Evolutionary conservation across 30 jellyfish, hydroid and myxozoan species (phyloP).

Genomic region (Sanderia malayensis): DNA sequence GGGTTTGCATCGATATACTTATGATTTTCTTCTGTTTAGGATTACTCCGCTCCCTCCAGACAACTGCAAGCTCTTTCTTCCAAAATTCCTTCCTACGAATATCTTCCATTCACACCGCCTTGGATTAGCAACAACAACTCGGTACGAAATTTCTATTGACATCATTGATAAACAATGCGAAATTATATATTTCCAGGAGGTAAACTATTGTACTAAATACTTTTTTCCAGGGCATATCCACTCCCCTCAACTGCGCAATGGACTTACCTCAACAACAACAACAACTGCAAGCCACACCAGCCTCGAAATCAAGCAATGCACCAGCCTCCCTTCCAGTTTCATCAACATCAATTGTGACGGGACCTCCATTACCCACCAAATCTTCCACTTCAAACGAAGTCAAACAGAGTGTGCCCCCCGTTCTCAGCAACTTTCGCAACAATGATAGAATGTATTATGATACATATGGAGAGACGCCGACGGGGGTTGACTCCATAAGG

Average conservation of each 20-base stretch:
- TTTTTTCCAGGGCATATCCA: constrained; percentile 40
- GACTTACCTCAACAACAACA: constrained; percentile 14
- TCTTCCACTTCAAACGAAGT: constrained; percentile 14
- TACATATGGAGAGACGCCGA: constrained; percentile 28
- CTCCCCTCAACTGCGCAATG: constrained; percentile 29
- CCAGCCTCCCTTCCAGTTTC: too few relatives aligned
- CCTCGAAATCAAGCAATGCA: constrained; percentile 11
- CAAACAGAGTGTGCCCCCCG: constrained; percentile 39
- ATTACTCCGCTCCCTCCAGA: constrained; percentile 51
- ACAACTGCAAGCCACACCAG: too few relatives aligned
- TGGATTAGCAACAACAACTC: constrained; percentile 88
- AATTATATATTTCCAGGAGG: too few relatives aligned
- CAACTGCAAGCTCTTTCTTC: constrained; percentile 73
- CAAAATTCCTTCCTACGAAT: constrained; percentile 84
- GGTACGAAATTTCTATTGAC: too few relatives aligned
- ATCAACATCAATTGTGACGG: constrained; percentile 9
- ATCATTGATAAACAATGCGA: too few relatives aligned
- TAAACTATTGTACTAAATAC: too few relatives aligned
- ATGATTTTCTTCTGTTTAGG: too few relatives aligned
- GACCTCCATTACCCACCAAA: constrained; percentile 18
- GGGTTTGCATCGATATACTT: too few relatives aligned
- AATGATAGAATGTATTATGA: constrained; percentile 25
- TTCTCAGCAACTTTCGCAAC: constrained; percentile 31
- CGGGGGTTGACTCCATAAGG: constrained; percentile 48
- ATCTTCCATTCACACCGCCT: constrained; percentile 76